Percentiles rank a stretch among this genome's conserved stretches.
Conservation (phyloP, 2,888 invertebrate species). For the Argynnis bischoffii region DNA sequence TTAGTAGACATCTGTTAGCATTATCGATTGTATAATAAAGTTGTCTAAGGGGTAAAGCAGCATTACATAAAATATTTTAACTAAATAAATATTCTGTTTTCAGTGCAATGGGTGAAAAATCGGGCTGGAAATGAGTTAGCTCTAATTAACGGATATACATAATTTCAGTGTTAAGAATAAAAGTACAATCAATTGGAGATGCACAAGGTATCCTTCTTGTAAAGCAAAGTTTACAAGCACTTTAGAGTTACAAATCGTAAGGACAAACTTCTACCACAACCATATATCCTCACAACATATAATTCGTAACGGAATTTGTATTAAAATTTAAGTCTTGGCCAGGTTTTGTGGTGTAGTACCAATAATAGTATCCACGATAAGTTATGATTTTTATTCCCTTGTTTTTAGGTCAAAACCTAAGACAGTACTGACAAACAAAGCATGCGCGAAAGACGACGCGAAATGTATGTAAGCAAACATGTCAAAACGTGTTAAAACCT, state of each 20-base stretch:
- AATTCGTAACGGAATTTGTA: slow-evolving; percentile 32
- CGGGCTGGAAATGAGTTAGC: slow-evolving; percentile 39
- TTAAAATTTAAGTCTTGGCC: slow-evolving; percentile 28
- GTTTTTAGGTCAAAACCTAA: too few relatives aligned
- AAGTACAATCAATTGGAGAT: slow-evolving; percentile 36
- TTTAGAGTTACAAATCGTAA: not conserved
- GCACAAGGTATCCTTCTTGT: slow-evolving; percentile 36
- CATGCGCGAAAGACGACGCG: too few relatives aligned
- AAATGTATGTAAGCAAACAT: too few relatives aligned
- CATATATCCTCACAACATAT: slow-evolving; percentile 39
- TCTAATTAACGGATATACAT: slow-evolving; percentile 39
- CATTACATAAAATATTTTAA: too few relatives aligned
- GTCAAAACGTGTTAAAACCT: too few relatives aligned
- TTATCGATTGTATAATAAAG: too few relatives aligned
- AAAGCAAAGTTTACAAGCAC: slow-evolving; percentile 32
- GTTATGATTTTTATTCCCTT: too few relatives aligned
- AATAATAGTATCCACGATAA: too few relatives aligned
- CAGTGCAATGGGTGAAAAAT: slow-evolving; percentile 42
- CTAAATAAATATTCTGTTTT: slow-evolving; percentile 17
- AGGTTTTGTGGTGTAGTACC: not conserved
- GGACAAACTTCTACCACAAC: not conserved
- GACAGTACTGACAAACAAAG: too few relatives aligned
- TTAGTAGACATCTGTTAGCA: not conserved
- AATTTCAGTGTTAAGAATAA: slow-evolving; percentile 23
- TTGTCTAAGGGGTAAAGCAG: too few relatives aligned